Conservation (phyloP, 2,888 invertebrate genomes). For the Rhagonycha fulva region DNA sequence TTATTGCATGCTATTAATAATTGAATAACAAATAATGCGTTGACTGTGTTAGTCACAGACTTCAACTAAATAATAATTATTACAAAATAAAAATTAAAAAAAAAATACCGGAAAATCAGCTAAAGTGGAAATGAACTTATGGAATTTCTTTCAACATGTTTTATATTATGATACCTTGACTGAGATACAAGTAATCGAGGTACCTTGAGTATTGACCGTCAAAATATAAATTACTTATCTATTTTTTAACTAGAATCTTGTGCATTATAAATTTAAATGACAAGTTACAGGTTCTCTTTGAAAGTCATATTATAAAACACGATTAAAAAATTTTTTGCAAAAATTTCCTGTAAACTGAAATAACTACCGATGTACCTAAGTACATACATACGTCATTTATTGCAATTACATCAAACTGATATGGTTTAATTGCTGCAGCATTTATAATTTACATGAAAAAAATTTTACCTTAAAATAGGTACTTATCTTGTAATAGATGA, state of each 20-base stretch:
- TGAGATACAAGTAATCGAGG: constrained; percentile 18
- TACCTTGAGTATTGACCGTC: constrained; percentile 32
- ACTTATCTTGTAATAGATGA: not conserved
- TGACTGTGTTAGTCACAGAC: no score
- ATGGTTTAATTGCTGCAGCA: not conserved
- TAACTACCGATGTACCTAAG: no score
- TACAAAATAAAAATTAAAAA: not conserved
- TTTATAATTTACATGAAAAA: not conserved
- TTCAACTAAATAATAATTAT: no score
- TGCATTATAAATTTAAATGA: not conserved
- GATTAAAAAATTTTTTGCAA: not conserved
- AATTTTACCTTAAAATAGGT: not conserved
- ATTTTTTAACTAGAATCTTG: not conserved
- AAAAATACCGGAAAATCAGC: not conserved
- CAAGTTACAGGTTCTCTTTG: not conserved
- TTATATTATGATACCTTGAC: constrained; percentile 27
- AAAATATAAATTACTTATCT: constrained; percentile 5
- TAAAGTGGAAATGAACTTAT: not conserved
- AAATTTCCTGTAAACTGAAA: not conserved
- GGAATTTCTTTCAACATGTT: not conserved
- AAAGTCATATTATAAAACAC: no score
- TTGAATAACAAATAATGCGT: no score
- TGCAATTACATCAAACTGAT: not conserved
- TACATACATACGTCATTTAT: not conserved
- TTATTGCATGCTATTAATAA: no score